Conservation (phyloP, 2,797 vertebrate genomes). For the Anomalospiza imberbis region DNA sequence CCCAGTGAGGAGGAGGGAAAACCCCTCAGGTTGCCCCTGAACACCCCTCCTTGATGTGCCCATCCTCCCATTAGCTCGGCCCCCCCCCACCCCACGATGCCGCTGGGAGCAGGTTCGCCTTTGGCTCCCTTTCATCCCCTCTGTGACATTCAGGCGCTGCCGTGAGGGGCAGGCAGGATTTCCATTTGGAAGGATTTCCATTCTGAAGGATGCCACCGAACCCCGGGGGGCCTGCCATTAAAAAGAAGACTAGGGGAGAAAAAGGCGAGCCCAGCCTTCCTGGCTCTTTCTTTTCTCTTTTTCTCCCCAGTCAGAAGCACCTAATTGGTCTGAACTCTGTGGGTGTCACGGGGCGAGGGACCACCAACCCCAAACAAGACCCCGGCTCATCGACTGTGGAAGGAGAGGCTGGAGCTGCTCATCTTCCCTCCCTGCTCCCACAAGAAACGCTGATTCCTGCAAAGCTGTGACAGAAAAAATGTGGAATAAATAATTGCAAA, state of each 20-base stretch:
- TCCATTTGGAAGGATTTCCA: conserved; percentile 47
- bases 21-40: not conserved
- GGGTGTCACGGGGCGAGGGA: not conserved
- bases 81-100: not conserved
- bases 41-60: not conserved
- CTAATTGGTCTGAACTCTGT: conserved; percentile 21
- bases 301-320: not conserved
- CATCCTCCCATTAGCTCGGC: not conserved
- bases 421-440: not conserved
- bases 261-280: not conserved
- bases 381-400: rapidly evolving
- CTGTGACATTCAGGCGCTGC: not conserved
- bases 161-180: conserved; percentile 28
- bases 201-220: not conserved
- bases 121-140: not conserved
- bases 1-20: not conserved
- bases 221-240: conserved; percentile 30
- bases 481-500: conserved; percentile 23
- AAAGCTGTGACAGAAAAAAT: conserved; percentile 17
- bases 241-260: not conserved
- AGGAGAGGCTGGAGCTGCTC: not conserved
- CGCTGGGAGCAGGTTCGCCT: rapidly evolving
- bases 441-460: not conserved
- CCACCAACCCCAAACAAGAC: not conserved
- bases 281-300: not conserved